Percentiles rank a stretch among this genome's conserved stretches.
Conservation (phyloP, 2,888 invertebrate species). For the Drosophila aldrichi region DNA sequence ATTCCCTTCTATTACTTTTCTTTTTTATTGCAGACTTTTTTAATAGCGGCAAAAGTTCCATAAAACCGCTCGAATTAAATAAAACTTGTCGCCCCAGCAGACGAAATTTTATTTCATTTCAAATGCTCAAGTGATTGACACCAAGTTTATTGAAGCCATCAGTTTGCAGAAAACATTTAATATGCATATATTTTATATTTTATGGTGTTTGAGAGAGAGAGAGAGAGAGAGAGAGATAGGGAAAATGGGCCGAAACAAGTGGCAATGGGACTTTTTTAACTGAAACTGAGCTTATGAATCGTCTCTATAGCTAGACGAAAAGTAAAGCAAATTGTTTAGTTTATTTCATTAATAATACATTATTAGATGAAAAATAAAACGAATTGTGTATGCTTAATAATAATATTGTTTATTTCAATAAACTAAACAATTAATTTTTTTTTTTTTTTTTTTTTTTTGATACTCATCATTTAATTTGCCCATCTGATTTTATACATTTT, state of each 20-base stretch:
- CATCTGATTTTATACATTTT: no score
- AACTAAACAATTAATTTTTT: no score
- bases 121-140: background rate
- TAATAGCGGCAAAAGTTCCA: background rate
- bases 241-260: background rate
- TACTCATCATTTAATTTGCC: no score
- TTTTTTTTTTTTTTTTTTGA: no score
- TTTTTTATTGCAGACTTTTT: background rate
- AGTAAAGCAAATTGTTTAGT: no score
- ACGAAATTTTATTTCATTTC: background rate
- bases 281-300: no score
- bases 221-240: no score
- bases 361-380: no score
- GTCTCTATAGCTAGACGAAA: no score
- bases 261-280: background rate
- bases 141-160: background rate
- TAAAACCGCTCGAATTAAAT: background rate
- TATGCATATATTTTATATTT: background rate
- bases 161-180: background rate
- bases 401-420: no score
- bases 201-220: background rate
- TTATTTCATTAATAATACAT: no score
- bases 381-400: no score
- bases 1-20: accelerated
- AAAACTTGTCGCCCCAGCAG: background rate